Base-by-base conservation (phyloP, 2,797 vertebrate species). In the Myotis daubentonii region DNA sequence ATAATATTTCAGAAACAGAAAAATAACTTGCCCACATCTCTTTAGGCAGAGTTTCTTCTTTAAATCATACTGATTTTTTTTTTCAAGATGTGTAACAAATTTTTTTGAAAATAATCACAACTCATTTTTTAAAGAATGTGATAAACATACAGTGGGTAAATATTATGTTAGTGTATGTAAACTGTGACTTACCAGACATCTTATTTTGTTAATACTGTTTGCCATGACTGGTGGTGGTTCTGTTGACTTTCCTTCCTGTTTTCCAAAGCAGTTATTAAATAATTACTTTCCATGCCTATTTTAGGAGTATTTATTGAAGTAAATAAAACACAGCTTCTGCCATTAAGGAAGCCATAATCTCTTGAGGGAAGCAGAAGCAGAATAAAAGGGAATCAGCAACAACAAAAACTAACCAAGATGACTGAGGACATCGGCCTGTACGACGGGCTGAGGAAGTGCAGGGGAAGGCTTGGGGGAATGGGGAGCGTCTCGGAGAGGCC, bases 1-100 rank as follows among this genome's bases (percentile, higher is more conserved):
- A 7, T 75, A n/a, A 1, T 38, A 71, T 88, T 78, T 93, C n/a
- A 75, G 70, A 93, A 82, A 80, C 5, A 92, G 66, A 71, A 78
- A 90, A 66, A 84, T 38, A 57, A 81, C 25, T 13, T 66, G 66
- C 55, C 28, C 16, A 1, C 7, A 38, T 51, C 53, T 86, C 20
- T 51, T 84, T 47, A 65, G 13, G 4, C 41, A 38, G 41, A 62
- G 11, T 86, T 91, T 80, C 71, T 53, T 89, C 65, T 57, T 72
- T 47, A 74, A 94, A 33, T 65, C 75, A 25, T 75, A 36, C 17
- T 62, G 44, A 8, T 47, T 41, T 78, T 15, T 78, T 15, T 89
- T 89, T 88, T 72, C 3, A 72, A 85, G 84, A 81, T 87, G 1
- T 60, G 13, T 60, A 55, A 62, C 1, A 5, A 33, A 30, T 51